Percentiles rank a stretch among this genome's conserved stretches.
phyloP scores from a whole-genome alignment of 2,113 vertebrate genomes.

The Pangasianodon gigas region DNA sequence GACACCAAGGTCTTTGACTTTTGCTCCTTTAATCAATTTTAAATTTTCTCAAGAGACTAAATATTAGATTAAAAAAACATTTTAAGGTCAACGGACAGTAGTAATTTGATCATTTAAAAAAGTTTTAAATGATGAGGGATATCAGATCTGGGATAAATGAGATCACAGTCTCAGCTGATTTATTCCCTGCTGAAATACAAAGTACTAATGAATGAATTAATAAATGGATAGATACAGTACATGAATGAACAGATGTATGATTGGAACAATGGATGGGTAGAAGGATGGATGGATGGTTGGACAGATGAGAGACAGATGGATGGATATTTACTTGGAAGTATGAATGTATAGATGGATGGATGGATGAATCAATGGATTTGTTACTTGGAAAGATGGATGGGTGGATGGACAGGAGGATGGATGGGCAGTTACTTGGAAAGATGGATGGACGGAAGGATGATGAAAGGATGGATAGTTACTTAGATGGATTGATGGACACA shows the following conservation, averaged over 20 bases:
- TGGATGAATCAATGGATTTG: no score
- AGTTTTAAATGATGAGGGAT: neutral
- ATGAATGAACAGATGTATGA: neutral
- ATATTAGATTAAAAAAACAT: neutral
- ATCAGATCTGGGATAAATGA: neutral
- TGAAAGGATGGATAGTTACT: neutral
- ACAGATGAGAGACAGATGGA: neutral
- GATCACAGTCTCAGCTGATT: neutral
- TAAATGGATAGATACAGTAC: neutral
- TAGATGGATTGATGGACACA: neutral
- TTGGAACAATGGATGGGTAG: neutral
- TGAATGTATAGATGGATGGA: neutral
- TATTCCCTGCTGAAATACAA: neutral
- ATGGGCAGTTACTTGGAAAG: no score
- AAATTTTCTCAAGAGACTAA: neutral
- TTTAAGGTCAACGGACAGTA: neutral
- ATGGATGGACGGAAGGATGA: neutral
- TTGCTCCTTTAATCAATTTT: neutral
- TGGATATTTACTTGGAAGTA: neutral
- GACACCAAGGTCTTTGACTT: neutral
- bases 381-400: neutral
- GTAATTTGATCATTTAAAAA: neutral
- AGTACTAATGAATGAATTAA: neutral
- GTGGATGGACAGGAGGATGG: no score
- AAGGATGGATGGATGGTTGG: neutral